Evolutionary conservation across 64 coral and sea anemone species (phyloP).

Genomic region (Pocillopora damicornis): DNA sequence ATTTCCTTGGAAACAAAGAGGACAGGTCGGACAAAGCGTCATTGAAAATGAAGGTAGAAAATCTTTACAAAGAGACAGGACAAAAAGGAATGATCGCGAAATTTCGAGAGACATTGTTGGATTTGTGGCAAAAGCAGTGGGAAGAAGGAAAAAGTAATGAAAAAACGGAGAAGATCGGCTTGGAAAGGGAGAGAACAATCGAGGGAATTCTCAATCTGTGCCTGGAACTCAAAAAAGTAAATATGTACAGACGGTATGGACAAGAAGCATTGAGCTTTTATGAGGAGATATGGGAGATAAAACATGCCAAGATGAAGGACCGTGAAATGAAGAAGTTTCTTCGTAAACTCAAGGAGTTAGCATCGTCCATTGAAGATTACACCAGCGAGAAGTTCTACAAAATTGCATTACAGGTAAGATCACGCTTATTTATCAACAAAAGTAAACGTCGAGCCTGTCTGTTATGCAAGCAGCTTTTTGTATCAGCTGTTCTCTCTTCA

Average conservation of each 20-base stretch:
- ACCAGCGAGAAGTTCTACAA: background rate
- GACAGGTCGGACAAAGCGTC: background rate
- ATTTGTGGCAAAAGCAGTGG: background rate
- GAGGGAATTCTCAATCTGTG: background rate
- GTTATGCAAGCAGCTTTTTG: background rate
- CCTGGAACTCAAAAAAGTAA: background rate
- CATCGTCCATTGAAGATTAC: conserved; percentile 3
- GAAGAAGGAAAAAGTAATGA: background rate
- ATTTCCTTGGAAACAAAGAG: background rate
- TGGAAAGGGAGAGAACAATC: background rate
- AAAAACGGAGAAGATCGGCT: background rate
- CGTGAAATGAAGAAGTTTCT: background rate
- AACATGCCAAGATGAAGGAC: background rate
- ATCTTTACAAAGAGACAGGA: background rate
- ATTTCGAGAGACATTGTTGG: background rate
- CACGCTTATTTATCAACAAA: background rate
- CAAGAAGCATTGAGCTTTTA: conserved; percentile 2
- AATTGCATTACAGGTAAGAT: background rate
- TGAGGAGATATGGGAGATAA: background rate
- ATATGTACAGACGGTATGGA: background rate
- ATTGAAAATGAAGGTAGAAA: background rate
- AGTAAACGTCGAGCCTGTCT: background rate
- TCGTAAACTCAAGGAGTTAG: background rate
- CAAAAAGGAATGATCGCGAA: background rate
- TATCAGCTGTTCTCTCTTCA: no score